Base-by-base conservation (phyloP, 2,113 vertebrate genomes). In the Pachycephala philippinensis region DNA sequence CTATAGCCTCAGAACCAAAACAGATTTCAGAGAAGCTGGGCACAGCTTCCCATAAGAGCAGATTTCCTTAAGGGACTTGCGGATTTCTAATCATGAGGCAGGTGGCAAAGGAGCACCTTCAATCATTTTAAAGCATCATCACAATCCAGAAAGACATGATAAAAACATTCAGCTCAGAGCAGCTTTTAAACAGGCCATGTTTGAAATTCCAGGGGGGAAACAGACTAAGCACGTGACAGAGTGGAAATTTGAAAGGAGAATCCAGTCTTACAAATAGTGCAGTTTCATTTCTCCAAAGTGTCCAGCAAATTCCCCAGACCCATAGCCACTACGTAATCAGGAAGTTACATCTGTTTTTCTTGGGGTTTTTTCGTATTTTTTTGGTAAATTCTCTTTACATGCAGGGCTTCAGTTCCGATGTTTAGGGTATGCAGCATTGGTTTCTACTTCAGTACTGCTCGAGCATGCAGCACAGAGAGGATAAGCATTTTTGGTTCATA, bases 211-310 rank as follows among this genome's bases (percentile, higher is more conserved):
- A 26, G 5, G 22, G 7, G 1, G 35, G 23, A 15, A 24, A n/a
- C 15, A 45, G 20, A 4, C 17, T 26, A 35, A 35, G 37, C 37
- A 52, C 0, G 0, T 45, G 45, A 44, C 56, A 86, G 56, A 7
- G 33, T 2, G 11, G 56, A 50, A 79, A 85, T 68, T 31, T 53
- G 71, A 90, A 96, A 57, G 50, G 30, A 74, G 39, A 96, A 77
- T 68, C 42, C 11, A 2, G 42, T 77, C 72, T 93, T 89, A 79
- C 40, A 52, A 49, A 66, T 9, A 3, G 33, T 26, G 35, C 9
- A 57, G 63, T 94, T 97, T 96, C 77, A 59, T 52, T 95, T 90
- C 90, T 91, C 71, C 4, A 82, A 91, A 84, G 60, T 33, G 53
- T 40, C 33, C 44, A 42, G 44, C 4, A 90, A 75, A 75, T 47